Percentiles rank a stretch among this genome's conserved stretches.
phyloP scores from a whole-genome alignment of 2,797 vertebrate genomes.

The Tauraco hartlaubi region DNA sequence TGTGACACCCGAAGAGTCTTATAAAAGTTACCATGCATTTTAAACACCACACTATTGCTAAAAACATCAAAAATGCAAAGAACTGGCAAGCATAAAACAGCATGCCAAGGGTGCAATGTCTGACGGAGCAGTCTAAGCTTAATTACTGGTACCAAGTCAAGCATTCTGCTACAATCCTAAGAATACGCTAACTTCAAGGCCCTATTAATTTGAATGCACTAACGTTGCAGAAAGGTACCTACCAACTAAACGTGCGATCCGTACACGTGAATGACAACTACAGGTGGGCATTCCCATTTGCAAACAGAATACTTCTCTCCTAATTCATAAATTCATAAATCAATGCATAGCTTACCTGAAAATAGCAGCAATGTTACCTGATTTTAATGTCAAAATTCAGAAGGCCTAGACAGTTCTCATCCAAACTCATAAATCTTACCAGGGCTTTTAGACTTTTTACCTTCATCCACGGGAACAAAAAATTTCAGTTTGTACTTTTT shows the following conservation, averaged over 20 bases:
- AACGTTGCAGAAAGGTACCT: neutral
- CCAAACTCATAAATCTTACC: neutral
- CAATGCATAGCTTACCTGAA: neutral
- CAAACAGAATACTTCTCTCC: neutral
- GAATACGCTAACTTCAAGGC: neutral
- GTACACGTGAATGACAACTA: neutral
- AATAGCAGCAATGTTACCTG: neutral
- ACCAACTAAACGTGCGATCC: neutral
- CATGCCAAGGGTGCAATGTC: neutral
- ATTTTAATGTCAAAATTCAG: neutral
- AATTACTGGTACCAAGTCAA: neutral
- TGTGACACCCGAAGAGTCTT: neutral
- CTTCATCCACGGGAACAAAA: neutral
- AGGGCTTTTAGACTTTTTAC: neutral
- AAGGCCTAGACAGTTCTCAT: neutral
- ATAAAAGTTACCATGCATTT: neutral
- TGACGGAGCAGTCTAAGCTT: neutral
- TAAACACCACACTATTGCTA: neutral
- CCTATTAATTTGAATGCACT: neutral
- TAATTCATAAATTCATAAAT: neutral
- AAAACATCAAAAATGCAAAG: neutral
- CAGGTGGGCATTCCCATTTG: neutral
- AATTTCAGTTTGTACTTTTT: neutral
- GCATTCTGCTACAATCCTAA: neutral
- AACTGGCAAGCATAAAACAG: neutral